These are phyloP conservation scores for Saccopteryx leptura DNA, from an alignment of 2,113 vertebrate species.

Conservation along the genomic window DNA sequence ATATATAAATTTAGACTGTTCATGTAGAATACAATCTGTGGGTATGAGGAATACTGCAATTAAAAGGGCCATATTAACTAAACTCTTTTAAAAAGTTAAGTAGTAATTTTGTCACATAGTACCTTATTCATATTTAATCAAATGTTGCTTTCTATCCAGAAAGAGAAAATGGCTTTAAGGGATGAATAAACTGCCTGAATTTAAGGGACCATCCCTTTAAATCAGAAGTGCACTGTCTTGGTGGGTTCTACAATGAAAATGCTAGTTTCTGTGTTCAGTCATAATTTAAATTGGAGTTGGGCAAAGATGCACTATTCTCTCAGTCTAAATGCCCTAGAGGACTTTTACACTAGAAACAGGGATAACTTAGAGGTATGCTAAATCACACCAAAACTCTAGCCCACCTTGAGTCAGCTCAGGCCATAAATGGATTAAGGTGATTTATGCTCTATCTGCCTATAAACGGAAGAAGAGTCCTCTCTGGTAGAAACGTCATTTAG, in stretches of 20 bases:
- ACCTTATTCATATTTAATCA: not conserved
- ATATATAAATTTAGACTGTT: conserved; percentile 6
- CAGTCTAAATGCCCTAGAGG: not conserved
- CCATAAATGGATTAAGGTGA: not conserved
- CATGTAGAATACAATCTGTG: not conserved
- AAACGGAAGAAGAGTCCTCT: not conserved
- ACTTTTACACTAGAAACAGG: not conserved
- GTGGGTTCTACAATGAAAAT: not conserved
- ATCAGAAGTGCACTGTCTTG: not conserved
- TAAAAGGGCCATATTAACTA: not conserved
- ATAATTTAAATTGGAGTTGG: not conserved
- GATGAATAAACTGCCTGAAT: not conserved
- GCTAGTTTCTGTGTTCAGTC: not conserved
- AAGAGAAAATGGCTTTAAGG: not conserved
- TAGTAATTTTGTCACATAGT: conserved; percentile 1
- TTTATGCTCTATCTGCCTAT: not conserved
- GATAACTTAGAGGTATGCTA: not conserved
- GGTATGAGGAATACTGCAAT: not conserved
- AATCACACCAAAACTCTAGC: not conserved
- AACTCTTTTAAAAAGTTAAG: not conserved
- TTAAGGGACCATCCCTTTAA: not conserved
- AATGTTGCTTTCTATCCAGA: not conserved
- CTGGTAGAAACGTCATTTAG: not conserved
- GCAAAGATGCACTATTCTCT: not conserved
- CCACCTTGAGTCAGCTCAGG: not conserved